phyloP scores from a whole-genome alignment of 2,113 vertebrate species.

The Periophthalmus modestus region DNA sequence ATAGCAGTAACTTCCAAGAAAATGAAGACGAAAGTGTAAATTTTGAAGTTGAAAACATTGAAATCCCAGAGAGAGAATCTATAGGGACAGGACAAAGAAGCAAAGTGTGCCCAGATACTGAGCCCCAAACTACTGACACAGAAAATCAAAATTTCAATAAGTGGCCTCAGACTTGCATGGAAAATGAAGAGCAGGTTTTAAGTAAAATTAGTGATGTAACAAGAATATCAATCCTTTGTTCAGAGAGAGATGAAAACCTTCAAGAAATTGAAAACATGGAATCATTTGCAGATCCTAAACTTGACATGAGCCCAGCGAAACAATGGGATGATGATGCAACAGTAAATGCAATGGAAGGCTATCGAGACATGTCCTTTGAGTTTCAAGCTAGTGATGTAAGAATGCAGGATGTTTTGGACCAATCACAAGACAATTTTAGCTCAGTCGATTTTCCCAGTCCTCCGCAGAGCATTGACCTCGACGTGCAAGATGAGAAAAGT shows the following conservation, averaged over 20 bases:
- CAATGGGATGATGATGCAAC: conserved; percentile 25
- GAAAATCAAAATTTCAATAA: conserved; percentile 75
- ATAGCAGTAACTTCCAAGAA: conserved; percentile 25
- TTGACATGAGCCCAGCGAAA: conserved; percentile 18
- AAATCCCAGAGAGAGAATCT: conserved; percentile 68
- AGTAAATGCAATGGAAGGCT: conserved; percentile 34
- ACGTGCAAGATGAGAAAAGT: conserved; percentile 74
- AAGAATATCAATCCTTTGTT: conserved; percentile 37
- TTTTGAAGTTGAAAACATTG: conserved; percentile 72
- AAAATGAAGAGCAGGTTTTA: conserved; percentile 27
- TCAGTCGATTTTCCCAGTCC: conserved; percentile 75
- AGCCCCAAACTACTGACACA: conserved; percentile 33
- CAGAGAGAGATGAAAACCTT: conserved; percentile 25
- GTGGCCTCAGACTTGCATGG: conserved; percentile 54
- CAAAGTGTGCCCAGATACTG: conserved; percentile 16
- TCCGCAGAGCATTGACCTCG: conserved; percentile 70
- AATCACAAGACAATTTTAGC: conserved; percentile 67
- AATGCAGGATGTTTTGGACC: conserved; percentile 36
- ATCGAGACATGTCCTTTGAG: conserved; percentile 24
- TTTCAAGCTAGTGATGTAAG: conserved; percentile 32
- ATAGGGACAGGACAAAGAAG: conserved; percentile 15
- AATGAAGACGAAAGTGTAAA: conserved; percentile 1
- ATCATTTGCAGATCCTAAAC: conserved; percentile 29
- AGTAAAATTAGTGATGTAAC: conserved; percentile 27
- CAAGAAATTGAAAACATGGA: conserved; percentile 47